A percentile compares a stretch with the other conserved stretches of the same genome.
Evolutionary conservation across 2,797 vertebrate species (phyloP).

Genomic region (Eupleurogrammus muticus): DNA sequence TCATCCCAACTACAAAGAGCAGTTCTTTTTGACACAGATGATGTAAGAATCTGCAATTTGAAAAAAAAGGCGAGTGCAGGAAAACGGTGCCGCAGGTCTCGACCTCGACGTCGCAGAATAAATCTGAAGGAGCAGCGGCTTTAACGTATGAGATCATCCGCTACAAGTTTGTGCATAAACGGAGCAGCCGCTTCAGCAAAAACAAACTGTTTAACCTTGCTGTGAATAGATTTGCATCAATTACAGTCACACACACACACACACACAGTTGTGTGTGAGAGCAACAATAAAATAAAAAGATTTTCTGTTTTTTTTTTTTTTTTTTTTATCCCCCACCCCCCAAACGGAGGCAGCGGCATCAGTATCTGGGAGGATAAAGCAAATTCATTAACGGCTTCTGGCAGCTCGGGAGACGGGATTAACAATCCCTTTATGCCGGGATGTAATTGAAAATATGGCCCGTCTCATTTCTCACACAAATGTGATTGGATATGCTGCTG

Average conservation of each 20-base stretch:
- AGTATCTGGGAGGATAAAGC: constrained; percentile 80
- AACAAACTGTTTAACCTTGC: constrained; percentile 75
- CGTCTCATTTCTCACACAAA: constrained; percentile 83
- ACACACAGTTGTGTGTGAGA: constrained; percentile 51
- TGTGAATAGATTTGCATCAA: constrained; percentile 79
- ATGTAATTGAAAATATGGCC: constrained; percentile 85
- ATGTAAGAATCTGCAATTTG: no score
- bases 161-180: constrained; percentile 66
- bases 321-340: constrained; percentile 10
- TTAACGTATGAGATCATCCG: constrained; percentile 60
- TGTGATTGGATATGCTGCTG: constrained; percentile 83
- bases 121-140: constrained; percentile 7
- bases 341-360: constrained; percentile 63
- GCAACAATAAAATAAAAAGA: constrained; percentile 62
- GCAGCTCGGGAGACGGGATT: constrained; percentile 80
- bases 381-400: constrained; percentile 85
- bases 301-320: constrained; percentile 38
- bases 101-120: no score
- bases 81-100: no score
- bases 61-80: no score
- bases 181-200: constrained; percentile 53
- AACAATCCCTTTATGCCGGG: constrained; percentile 84
- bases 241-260: constrained; percentile 67
- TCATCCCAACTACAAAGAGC: no score
- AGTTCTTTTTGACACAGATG: no score